Conservation (phyloP, 2,888 invertebrate genomes). For the Microplitis manilae region DNA sequence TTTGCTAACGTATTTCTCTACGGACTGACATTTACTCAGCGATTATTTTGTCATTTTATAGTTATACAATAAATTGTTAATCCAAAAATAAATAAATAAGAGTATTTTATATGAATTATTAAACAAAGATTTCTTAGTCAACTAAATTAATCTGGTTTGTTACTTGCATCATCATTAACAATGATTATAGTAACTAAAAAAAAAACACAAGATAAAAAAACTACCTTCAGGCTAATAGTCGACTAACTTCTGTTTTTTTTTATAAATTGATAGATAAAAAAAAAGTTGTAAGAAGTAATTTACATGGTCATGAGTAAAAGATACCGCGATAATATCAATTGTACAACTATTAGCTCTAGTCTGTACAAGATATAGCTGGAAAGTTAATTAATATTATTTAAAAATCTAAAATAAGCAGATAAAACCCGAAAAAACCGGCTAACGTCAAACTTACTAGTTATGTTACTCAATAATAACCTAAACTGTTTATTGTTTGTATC, state of each 20-base stretch:
- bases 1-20: neutral
- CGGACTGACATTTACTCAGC: neutral
- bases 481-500: conserved; percentile 53
- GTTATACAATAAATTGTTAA: neutral
- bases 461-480: conserved; percentile 16
- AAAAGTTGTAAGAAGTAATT: neutral
- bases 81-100: neutral
- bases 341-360: neutral
- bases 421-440: conserved; percentile 28
- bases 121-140: too few species aligned
- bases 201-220: neutral
- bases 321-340: neutral
- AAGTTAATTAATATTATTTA: conserved; percentile 15
- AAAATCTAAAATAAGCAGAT: conserved; percentile 6
- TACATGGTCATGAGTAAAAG: neutral
- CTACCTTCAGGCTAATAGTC: neutral
- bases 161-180: too few species aligned
- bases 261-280: neutral
- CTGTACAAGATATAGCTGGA: conserved; percentile 15
- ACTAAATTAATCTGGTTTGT: too few species aligned
- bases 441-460: conserved; percentile 1
- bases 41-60: neutral
- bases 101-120: neutral
- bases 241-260: neutral
- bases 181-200: neutral